Evolutionary conservation across 2,888 invertebrate species (phyloP).

Genomic region (Tipula unca): DNA sequence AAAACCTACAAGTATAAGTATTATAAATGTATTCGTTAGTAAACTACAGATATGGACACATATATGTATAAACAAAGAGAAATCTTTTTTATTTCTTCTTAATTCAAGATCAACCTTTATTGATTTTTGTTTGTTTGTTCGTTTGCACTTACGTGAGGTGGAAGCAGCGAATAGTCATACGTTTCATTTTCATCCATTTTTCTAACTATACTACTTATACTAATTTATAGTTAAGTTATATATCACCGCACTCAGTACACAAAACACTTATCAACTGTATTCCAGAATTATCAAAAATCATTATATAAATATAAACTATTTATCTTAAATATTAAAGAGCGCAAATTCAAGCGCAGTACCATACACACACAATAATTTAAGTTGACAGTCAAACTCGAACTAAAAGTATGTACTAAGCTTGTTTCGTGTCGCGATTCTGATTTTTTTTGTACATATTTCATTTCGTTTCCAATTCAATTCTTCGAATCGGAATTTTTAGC

Average conservation of each 20-base stretch:
- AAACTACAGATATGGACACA: no score
- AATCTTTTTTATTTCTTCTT: not conserved
- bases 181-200: not conserved
- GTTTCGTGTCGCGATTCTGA: not conserved
- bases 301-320: not conserved
- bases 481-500: not conserved
- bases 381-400: not conserved
- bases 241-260: not conserved
- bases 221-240: no score
- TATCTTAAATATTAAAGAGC: not conserved
- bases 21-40: not conserved
- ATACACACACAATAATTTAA: not conserved
- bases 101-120: not conserved
- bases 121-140: not conserved
- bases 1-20: not conserved
- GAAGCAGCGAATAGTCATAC: not conserved
- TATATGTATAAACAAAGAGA: not conserved
- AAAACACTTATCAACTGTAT: not conserved
- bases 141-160: not conserved
- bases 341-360: not conserved
- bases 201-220: not conserved
- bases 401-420: not conserved
- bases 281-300: not conserved
- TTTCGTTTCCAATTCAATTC: not conserved
- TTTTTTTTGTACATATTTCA: not conserved